A percentile compares a stretch with the other conserved stretches of the same genome.
phyloP scores from a whole-genome alignment of 2,113 vertebrate genomes.

The Tragelaphus imberbis region DNA sequence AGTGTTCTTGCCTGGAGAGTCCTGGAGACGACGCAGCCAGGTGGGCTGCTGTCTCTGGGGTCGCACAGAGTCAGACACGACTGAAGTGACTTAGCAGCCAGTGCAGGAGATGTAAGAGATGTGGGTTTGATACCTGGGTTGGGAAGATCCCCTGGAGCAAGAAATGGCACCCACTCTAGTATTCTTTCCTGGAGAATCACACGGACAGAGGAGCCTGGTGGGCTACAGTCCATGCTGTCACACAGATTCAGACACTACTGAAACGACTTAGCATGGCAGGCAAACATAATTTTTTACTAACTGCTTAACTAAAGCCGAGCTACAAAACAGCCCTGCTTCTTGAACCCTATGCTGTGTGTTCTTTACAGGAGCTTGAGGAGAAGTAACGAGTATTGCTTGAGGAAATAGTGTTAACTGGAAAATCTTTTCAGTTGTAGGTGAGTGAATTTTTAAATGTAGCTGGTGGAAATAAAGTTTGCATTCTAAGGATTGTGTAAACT shows the following conservation, averaged over 20 bases:
- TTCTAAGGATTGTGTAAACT: neutral
- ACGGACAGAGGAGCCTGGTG: neutral
- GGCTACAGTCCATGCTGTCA: neutral
- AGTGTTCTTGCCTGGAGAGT: too few relatives aligned
- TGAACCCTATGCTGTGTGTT: neutral
- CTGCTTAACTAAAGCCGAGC: neutral
- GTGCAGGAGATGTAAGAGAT: neutral
- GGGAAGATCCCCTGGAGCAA: neutral
- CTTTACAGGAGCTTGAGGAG: neutral
- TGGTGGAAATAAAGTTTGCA: neutral
- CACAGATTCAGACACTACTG: neutral
- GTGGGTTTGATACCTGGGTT: neutral
- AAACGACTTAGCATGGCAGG: neutral
- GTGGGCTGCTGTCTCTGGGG: too few relatives aligned
- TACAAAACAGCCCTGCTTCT: neutral
- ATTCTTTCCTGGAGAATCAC: neutral
- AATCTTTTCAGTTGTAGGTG: neutral
- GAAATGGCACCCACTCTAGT: neutral
- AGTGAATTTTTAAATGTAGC: neutral
- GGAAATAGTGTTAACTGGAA: neutral
- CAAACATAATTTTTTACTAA: neutral
- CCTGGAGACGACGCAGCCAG: too few relatives aligned
- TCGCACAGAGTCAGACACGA: too few relatives aligned
- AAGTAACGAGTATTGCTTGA: neutral
- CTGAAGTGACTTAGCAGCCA: too few relatives aligned